Percentiles rank a stretch among this genome's conserved stretches.
phyloP scores from a whole-genome alignment of 2,113 vertebrate genomes.

The Pholis gunnellus region DNA sequence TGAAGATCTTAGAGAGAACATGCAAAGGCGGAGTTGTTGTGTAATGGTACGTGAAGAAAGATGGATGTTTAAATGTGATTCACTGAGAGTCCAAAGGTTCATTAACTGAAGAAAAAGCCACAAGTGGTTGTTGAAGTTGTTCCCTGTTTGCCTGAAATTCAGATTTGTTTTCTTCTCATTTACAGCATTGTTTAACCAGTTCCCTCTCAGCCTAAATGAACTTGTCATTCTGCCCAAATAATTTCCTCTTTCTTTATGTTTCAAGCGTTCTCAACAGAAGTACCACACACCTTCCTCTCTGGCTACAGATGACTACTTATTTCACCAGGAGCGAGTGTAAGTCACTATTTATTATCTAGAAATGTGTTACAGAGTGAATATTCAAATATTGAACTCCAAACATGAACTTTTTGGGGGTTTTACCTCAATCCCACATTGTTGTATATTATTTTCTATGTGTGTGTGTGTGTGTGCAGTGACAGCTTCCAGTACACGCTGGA shows the following conservation, averaged over 20 bases:
- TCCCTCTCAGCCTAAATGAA: constrained; percentile 49
- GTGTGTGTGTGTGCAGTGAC: constrained; percentile 77
- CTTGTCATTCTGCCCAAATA: constrained; percentile 13
- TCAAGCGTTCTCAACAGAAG: constrained; percentile 84
- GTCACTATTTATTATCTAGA: constrained; percentile 52
- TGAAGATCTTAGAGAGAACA: background rate
- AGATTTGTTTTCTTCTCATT: background rate
- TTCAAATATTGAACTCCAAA: background rate
- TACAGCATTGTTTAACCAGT: constrained; percentile 48
- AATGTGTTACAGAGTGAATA: background rate
- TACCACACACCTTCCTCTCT: constrained; percentile 90
- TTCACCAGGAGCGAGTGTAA: constrained; percentile 91
- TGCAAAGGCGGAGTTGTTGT: constrained; percentile 22
- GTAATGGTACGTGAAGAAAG: constrained; percentile 5
- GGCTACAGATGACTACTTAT: constrained; percentile 90
- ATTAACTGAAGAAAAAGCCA: constrained; percentile 26
- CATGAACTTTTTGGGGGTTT: background rate
- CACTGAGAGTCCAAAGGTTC: constrained; percentile 30
- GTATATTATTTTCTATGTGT: background rate
- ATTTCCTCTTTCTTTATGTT: constrained; percentile 67
- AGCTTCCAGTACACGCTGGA: constrained; percentile 95
- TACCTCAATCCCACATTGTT: background rate
- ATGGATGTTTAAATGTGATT: constrained; percentile 54
- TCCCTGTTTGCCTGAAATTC: background rate
- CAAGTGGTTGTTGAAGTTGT: background rate